Evolutionary conservation across 1,140 invertebrate genomes (phyloP).

Genomic region (Hirudo medicinalis): DNA sequence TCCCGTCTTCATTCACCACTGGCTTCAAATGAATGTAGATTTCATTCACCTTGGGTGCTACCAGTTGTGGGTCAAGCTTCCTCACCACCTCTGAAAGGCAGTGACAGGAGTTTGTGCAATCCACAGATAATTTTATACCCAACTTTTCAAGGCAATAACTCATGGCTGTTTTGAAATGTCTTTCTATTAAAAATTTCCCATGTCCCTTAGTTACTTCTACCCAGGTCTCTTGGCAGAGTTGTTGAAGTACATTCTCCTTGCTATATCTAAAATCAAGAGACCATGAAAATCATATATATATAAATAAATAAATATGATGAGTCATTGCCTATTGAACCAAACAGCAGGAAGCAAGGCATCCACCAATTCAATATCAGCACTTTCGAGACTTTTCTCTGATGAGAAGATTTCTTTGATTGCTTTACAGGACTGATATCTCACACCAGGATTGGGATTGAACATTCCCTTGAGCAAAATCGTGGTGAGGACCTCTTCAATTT

Average conservation of each 20-base stretch:
- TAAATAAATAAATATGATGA: too few relatives aligned
- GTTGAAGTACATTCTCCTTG: neutral
- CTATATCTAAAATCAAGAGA: neutral
- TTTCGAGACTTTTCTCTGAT: neutral
- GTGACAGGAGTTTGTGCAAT: neutral
- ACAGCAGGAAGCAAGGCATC: neutral
- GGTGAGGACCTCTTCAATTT: neutral
- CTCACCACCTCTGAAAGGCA: neutral
- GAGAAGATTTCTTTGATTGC: neutral
- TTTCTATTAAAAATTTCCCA: neutral
- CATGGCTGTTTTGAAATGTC: neutral
- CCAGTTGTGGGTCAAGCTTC: neutral
- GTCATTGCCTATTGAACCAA: conserved; percentile 6
- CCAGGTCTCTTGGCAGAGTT: neutral
- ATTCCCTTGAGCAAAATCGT: neutral
- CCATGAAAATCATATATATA: too few relatives aligned
- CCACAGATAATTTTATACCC: neutral
- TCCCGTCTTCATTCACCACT: neutral
- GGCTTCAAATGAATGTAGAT: neutral
- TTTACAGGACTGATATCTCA: neutral
- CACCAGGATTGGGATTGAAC: neutral
- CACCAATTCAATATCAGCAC: neutral
- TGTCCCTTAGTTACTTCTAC: neutral
- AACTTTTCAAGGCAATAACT: neutral
- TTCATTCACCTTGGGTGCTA: neutral